Base-by-base conservation (phyloP, 2,888 invertebrate species). In the Dioctria rufipes region DNA sequence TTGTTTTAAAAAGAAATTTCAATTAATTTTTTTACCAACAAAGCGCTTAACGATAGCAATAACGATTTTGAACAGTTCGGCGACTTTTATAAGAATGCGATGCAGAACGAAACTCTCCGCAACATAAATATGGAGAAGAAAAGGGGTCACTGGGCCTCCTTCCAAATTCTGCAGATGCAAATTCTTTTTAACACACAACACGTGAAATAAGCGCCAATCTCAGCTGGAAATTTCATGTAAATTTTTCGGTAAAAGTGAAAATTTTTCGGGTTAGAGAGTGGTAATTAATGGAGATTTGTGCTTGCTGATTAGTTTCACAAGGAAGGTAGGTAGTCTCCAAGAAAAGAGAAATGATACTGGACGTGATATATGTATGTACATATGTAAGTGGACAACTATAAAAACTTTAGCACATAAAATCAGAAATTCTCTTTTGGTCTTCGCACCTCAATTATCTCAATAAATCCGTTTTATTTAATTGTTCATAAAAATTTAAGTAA, bases 11-110 rank as follows among this genome's bases (percentile, higher is more conserved):
- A 67, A 46, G 8, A 46, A 46, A 46, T 46, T 25, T 25, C 25
- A 46, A 46, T 46, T 46, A 46, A 46, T 8, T 46, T 46, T 5
- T 8, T 46, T 46, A 46, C 46, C 46, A 46, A 2, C 46, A 46
- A 25, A 2, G 25, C 2, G n/a, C 25, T 67, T 40, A 42, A 25
- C 71, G 49, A 39, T 25, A 71, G 11, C 39, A 37, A 51, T 39
- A 71, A 71, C 71, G 54, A 71, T 51, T 54, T 71, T 71, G 49
- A 46, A 51, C 37, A 51, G 39, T 37, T n/a, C 51, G 9, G 46
- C 71, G 71, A 71, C 51, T 71, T 71, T 51, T 71, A 51, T 39
- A 71, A 71, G 71, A 71, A 71, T 71, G 71, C 71, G 71, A 71
- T 71, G 71, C 71, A 71, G 71, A 71, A 71, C 71, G 13, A 43